Percentiles rank a stretch among this genome's conserved stretches.
These are phyloP conservation scores for Drosophila koepferae DNA, from an alignment of 2,888 invertebrate species.

Conservation along the genomic window DNA sequence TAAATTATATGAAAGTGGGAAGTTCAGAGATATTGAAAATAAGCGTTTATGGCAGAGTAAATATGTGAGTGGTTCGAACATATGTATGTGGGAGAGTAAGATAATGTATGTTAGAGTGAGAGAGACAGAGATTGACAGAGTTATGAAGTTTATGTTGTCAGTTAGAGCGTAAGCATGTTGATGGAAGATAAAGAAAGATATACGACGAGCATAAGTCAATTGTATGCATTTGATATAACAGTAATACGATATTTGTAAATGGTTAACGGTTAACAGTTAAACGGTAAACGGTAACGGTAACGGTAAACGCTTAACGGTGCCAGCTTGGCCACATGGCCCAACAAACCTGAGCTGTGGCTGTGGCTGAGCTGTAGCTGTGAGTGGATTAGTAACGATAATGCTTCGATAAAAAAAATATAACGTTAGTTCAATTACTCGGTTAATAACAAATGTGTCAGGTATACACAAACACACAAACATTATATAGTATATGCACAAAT, in stretches of 20 bases:
- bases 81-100: neutral
- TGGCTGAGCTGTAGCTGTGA: slow-evolving; percentile 63
- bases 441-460: slow-evolving; percentile 38
- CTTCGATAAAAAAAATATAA: slow-evolving; percentile 52
- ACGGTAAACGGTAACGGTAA: slow-evolving; percentile 40
- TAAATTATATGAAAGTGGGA: neutral
- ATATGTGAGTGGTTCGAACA: slow-evolving; percentile 19
- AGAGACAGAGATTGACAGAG: neutral
- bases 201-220: slow-evolving; percentile 83
- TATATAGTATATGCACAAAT: slow-evolving; percentile 26
- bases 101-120: slow-evolving; percentile 14
- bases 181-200: slow-evolving; percentile 78
- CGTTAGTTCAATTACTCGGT: slow-evolving; percentile 60
- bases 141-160: slow-evolving; percentile 51
- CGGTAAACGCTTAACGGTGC: slow-evolving; percentile 53
- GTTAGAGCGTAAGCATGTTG: slow-evolving; percentile 76
- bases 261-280: slow-evolving; percentile 26
- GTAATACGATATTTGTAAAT: slow-evolving; percentile 28
- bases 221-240: slow-evolving; percentile 42
- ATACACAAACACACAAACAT: slow-evolving; percentile 25
- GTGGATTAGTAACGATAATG: slow-evolving; percentile 65
- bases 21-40: slow-evolving; percentile 35
- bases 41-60: slow-evolving; percentile 14
- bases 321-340: slow-evolving; percentile 62
- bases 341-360: slow-evolving; percentile 71